Evolutionary conservation across 2,888 invertebrate genomes (phyloP).

Genomic region (Epiblema foenella): DNA sequence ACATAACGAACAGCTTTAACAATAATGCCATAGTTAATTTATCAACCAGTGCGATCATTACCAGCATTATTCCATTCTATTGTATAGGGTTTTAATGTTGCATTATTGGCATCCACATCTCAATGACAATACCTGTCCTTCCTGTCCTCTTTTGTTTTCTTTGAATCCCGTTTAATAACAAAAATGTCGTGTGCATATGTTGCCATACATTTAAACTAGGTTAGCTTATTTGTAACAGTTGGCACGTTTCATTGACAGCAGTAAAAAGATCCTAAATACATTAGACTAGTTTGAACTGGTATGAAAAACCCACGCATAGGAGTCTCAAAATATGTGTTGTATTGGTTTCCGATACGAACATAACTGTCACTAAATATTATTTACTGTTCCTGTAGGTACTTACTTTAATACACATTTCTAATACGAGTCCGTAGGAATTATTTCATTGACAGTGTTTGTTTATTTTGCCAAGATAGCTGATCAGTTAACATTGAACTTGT

Average conservation of each 20-base stretch:
- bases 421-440: not conserved
- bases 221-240: constrained; percentile 71
- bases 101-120: constrained; percentile 34
- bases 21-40: constrained; percentile 8
- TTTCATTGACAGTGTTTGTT: constrained; percentile 15
- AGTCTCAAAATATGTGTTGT: constrained; percentile 7
- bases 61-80: constrained; percentile 31
- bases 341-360: not conserved
- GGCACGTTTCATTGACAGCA: constrained; percentile 74
- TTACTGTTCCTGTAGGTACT: not conserved
- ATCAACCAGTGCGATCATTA: constrained; percentile 37
- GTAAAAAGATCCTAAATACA: constrained; percentile 66
- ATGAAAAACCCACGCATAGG: constrained; percentile 46
- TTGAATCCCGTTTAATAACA: constrained; percentile 40
- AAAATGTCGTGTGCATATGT: constrained; percentile 27
- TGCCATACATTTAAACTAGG: constrained; percentile 50
- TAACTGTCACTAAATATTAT: not conserved
- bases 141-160: constrained; percentile 50
- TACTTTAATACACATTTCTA: constrained; percentile 2
- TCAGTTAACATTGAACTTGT: constrained; percentile 41
- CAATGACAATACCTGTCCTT: constrained; percentile 47
- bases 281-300: constrained; percentile 58
- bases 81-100: constrained; percentile 20
- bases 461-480: constrained; percentile 15
- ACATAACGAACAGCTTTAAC: constrained; percentile 18